phyloP scores from a whole-genome alignment of 2,888 invertebrate genomes.

The Oligia latruncula region DNA sequence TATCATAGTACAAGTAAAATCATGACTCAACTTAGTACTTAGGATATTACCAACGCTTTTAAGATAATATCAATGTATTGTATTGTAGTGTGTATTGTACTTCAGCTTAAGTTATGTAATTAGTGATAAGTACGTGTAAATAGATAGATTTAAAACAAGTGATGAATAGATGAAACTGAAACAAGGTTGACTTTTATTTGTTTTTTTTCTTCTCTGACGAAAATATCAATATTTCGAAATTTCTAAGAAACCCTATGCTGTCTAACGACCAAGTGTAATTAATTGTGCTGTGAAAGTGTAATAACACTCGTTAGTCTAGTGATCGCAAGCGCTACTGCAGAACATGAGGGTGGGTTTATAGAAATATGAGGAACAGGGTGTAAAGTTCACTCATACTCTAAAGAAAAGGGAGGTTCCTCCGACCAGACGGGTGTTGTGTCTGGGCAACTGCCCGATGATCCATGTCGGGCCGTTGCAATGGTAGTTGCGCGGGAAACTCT shows the following conservation, averaged over 20 bases:
- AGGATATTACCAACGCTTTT: constrained; percentile 60
- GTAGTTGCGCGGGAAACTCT: no score
- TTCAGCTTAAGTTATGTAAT: constrained; percentile 52
- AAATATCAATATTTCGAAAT: no score
- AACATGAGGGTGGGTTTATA: no score
- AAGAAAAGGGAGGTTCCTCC: no score
- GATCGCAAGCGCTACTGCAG: no score
- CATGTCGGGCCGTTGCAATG: no score
- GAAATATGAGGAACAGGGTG: no score
- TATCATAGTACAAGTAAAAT: constrained; percentile 56
- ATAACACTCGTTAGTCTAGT: no score
- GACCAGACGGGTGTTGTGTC: no score
- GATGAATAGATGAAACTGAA: constrained; percentile 59
- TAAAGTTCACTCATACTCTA: no score
- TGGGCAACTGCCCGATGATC: no score
- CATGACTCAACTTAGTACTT: constrained; percentile 63
- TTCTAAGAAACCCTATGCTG: neutral
- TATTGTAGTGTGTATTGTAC: constrained; percentile 50
- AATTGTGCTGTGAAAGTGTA: neutral
- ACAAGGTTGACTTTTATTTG: constrained; percentile 47
- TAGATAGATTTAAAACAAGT: constrained; percentile 59
- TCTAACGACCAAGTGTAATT: neutral
- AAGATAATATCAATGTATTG: constrained; percentile 52
- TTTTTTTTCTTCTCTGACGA: neutral
- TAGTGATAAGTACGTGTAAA: constrained; percentile 59